These are phyloP conservation scores for Urophycis tenuis DNA, from an alignment of 2,797 vertebrate species.

Conservation along the genomic window DNA sequence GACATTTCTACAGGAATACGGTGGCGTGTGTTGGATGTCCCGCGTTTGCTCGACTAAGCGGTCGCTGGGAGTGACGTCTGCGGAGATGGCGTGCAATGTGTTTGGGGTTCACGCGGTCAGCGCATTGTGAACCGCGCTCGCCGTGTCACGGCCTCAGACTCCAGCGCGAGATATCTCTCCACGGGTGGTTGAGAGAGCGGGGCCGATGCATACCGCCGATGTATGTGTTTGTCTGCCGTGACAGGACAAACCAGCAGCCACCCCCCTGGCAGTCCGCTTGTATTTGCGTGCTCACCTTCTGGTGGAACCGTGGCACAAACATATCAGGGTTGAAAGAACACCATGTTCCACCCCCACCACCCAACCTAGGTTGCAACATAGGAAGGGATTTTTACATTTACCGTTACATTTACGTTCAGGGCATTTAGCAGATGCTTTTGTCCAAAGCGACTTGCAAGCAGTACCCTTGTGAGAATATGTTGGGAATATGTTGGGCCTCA, in stretches of 20 bases:
- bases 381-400: conserved; percentile 22
- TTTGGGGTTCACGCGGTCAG: too few species aligned
- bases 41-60: not conserved
- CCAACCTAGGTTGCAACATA: conserved; percentile 33
- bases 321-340: not conserved
- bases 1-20: not conserved
- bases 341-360: conserved; percentile 28
- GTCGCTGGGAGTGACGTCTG: not conserved
- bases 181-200: not conserved
- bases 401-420: too few species aligned
- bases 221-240: too few species aligned
- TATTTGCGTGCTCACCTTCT: too few species aligned
- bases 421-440: too few species aligned
- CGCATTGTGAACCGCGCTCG: not conserved
- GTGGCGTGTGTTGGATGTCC: too few species aligned
- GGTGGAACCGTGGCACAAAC: not conserved
- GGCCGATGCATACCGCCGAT: too few species aligned
- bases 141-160: not conserved
- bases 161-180: not conserved
- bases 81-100: not conserved
- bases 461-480: too few species aligned
- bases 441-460: too few species aligned
- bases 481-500: too few species aligned
- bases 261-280: too few species aligned
- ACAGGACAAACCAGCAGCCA: too few species aligned